phyloP scores from a whole-genome alignment of 2,797 vertebrate species.

The Rhinichthys osculus region DNA sequence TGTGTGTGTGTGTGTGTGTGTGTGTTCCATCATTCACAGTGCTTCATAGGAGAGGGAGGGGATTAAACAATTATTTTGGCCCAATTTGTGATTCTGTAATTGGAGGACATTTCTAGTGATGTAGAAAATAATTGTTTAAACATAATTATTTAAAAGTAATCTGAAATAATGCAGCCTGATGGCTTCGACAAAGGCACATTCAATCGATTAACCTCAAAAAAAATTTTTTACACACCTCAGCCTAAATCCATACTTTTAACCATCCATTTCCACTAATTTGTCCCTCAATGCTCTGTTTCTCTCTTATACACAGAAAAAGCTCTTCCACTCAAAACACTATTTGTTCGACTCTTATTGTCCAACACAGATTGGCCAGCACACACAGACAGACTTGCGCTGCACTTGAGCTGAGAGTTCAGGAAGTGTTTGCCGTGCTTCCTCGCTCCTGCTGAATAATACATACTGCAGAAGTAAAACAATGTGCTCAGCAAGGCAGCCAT shows the following conservation, averaged over 20 bases:
- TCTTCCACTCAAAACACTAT: background rate
- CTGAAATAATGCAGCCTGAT: background rate
- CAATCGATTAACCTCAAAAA: background rate
- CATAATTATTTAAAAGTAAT: background rate
- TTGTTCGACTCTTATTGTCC: background rate
- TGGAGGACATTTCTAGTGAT: no score
- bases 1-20: no score
- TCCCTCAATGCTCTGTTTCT: background rate
- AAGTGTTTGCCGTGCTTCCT: background rate
- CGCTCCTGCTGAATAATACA: constrained; percentile 73
- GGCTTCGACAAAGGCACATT: background rate
- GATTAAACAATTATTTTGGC: no score
- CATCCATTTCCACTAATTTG: background rate
- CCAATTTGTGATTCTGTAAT: no score
- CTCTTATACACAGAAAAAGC: background rate
- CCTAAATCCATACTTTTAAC: background rate
- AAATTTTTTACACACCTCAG: no score
- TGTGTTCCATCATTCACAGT: no score
- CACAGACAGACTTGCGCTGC: constrained; percentile 5
- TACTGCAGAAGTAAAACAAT: constrained; percentile 63
- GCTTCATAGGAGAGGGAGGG: no score
- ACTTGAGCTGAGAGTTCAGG: constrained; percentile 28
- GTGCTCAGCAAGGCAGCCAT: constrained; percentile 63
- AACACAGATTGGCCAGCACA: background rate
- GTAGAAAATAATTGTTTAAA: no score